Evolutionary conservation across 2,888 invertebrate species (phyloP), one percentile per base, ranked within the genome.

Genomic region (Agrotis exclamationis): DNA sequence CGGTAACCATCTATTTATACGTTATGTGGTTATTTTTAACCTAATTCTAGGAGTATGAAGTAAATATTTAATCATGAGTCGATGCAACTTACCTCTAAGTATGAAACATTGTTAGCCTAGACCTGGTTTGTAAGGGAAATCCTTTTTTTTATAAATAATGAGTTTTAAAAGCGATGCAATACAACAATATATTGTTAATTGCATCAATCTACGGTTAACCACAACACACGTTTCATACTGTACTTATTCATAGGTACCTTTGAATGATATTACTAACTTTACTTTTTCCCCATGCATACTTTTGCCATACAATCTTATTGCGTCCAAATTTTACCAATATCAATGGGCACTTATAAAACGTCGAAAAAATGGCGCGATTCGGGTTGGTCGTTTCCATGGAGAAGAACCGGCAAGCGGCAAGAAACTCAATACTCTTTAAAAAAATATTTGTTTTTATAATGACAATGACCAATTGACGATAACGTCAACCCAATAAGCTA

Each of bases 1-100:
- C 60, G 60, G 53, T 76, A 50, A 51, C n/a, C 24, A 18, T 45
- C 39, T 63, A 79, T 79, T 48, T 56, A 54, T 24, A 70, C 3
- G 24, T 65, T 20, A 39, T 57, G 56, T 28, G 33, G 47, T 1
- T 50, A 47, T 22, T 9, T 65, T 9, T 2, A 53, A 75, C 24
- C 48, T n/a, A 74, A 65, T 44, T 44, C 53, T 11, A 45, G n/a
- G 13, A 47, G 45, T 13, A 53, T 48, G 47, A 58, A 16, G 57
- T 50, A 53, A 44, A 13, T 39, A 3, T n/a, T 44, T 28, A 60
- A 45, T 66, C 22, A 45, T 72, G 65, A 64, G 47, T 39, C 9
- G 22, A 13, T 18, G 11, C 28, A 13, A 54, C 9, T 13, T 33
- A 54, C 20, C 20, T 71, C 44, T 48, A 44, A 39, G 18, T 53